Evolutionary conservation across 2,888 invertebrate species (phyloP).

Genomic region (Eristalis tenax): DNA sequence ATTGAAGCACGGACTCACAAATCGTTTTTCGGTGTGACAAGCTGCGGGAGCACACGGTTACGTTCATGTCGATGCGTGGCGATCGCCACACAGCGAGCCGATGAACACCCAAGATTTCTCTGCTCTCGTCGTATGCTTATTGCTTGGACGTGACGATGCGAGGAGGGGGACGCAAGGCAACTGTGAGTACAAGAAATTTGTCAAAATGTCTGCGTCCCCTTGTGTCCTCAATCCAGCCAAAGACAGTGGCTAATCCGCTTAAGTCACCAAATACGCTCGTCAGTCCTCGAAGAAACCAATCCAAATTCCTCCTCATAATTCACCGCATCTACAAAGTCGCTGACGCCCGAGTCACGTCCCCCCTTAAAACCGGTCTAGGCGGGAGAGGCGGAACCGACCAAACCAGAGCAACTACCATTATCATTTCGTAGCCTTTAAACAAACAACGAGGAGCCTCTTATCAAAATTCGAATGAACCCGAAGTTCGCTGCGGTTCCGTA

Average conservation of each 20-base stretch:
- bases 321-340: too few species aligned
- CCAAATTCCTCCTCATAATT: neutral
- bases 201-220: neutral
- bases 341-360: too few species aligned
- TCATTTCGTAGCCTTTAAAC: slow-evolving; percentile 36
- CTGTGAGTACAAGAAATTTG: too few species aligned
- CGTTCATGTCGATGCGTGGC: neutral
- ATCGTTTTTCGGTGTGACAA: neutral
- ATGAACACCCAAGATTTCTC: neutral
- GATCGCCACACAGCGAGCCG: neutral
- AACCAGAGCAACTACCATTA: neutral
- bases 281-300: neutral
- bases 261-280: neutral
- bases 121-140: neutral
- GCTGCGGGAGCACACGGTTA: neutral
- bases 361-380: neutral
- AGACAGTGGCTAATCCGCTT: neutral
- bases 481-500: slow-evolving; percentile 13
- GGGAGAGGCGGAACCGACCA: neutral
- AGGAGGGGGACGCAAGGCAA: neutral
- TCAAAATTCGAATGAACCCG: slow-evolving; percentile 40
- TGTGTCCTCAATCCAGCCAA: neutral
- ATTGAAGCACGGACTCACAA: neutral
- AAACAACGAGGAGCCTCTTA: slow-evolving; percentile 42
- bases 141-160: neutral